These are phyloP conservation scores for Lophotriccus pileatus DNA, from an alignment of 2,797 vertebrate genomes.

Conservation along the genomic window DNA sequence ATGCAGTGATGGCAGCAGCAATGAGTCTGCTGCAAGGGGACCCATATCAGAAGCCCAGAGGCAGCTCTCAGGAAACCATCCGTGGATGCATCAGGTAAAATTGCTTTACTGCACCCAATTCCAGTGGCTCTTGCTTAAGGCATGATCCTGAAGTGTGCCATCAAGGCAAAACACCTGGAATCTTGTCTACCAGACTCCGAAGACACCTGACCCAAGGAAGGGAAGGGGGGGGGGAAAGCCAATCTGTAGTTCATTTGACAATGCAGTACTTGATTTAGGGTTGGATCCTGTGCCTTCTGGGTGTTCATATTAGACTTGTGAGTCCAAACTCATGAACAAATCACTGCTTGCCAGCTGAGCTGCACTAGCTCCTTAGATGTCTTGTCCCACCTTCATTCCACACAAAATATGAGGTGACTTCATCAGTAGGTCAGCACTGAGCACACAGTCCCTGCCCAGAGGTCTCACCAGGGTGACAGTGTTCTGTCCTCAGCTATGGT, in stretches of 20 bases:
- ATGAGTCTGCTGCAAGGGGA: background rate
- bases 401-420: background rate
- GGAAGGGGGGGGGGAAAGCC: background rate
- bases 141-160: background rate
- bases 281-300: background rate
- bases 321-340: background rate
- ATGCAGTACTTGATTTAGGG: background rate
- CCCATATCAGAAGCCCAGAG: background rate
- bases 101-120: background rate
- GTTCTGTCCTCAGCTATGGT: background rate
- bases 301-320: background rate
- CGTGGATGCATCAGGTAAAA: background rate
- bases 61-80: background rate
- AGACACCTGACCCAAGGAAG: background rate
- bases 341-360: background rate
- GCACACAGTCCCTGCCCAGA: background rate
- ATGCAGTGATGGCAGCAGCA: accelerated
- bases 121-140: background rate
- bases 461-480: background rate
- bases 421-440: background rate
- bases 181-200: background rate
- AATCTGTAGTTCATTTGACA: background rate
- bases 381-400: background rate
- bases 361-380: background rate
- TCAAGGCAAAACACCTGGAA: background rate